These are phyloP conservation scores for Hemiprocne comata DNA, from an alignment of 2,113 vertebrate genomes.

Conservation along the genomic window DNA sequence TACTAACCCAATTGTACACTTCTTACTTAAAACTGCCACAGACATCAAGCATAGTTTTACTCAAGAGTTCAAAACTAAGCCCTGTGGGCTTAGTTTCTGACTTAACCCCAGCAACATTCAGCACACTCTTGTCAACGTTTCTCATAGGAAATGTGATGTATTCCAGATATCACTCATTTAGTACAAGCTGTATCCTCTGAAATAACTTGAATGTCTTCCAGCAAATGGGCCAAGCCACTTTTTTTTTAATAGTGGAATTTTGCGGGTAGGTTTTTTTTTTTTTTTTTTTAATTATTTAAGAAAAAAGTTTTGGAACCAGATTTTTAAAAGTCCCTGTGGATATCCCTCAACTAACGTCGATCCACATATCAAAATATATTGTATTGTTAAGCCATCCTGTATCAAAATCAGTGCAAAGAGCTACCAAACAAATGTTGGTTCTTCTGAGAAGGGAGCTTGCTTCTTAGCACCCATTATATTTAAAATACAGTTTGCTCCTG, in stretches of 20 bases:
- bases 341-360: not conserved
- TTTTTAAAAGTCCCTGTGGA: not conserved
- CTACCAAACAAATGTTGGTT: not conserved
- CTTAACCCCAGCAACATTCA: not conserved
- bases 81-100: not conserved
- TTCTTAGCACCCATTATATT: not conserved
- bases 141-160: conserved; percentile 29
- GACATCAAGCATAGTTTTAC: not conserved
- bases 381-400: not conserved
- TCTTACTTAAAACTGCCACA: not conserved
- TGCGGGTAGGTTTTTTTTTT: too few relatives aligned
- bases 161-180: not conserved
- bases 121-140: not conserved
- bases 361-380: not conserved
- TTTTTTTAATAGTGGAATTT: not conserved
- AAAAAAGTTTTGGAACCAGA: not conserved
- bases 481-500: not conserved
- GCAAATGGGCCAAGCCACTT: not conserved
- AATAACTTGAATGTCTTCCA: conserved; percentile 1
- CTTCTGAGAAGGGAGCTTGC: not conserved
- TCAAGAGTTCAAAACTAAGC: conserved; percentile 9
- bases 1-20: not conserved
- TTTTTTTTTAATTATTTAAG: not conserved
- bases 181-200: conserved; percentile 17
- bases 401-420: not conserved